phyloP scores from a whole-genome alignment of 2,797 vertebrate species.

The Phalanger gymnotis region DNA sequence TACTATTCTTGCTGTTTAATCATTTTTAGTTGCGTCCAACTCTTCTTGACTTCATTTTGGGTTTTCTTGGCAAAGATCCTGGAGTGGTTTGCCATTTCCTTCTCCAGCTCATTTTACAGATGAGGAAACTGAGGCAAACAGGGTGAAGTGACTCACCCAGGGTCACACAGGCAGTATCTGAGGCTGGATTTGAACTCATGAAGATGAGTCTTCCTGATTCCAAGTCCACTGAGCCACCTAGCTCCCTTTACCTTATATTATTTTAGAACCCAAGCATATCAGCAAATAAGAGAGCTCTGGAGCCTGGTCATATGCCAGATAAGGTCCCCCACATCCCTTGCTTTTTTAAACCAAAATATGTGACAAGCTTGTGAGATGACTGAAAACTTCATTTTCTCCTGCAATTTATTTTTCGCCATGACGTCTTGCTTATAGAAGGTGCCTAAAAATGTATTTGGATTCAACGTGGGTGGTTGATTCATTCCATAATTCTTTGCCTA shows the following conservation, averaged over 20 bases:
- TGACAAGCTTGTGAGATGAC: background rate
- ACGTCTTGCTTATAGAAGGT: background rate
- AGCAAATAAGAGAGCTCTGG: background rate
- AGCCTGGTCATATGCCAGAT: too few relatives aligned
- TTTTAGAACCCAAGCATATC: background rate
- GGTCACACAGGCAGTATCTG: background rate
- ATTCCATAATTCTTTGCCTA: background rate
- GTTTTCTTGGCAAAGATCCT: background rate
- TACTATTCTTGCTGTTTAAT: background rate
- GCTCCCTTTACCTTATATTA: background rate
- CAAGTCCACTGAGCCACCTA: background rate
- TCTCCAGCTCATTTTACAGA: background rate
- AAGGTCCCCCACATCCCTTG: background rate
- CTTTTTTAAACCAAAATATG: background rate
- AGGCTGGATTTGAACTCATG: background rate
- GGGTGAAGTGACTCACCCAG: background rate
- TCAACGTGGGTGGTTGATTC: background rate
- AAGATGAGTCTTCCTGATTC: background rate
- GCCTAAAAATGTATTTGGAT: background rate
- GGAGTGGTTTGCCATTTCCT: background rate
- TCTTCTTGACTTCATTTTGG: background rate
- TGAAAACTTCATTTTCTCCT: background rate
- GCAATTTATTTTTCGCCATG: background rate
- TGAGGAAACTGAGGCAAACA: background rate
- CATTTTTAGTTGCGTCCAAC: background rate